Evolutionary conservation across 1,140 invertebrate species (phyloP).

Genomic region (Anastatus disparis): DNA sequence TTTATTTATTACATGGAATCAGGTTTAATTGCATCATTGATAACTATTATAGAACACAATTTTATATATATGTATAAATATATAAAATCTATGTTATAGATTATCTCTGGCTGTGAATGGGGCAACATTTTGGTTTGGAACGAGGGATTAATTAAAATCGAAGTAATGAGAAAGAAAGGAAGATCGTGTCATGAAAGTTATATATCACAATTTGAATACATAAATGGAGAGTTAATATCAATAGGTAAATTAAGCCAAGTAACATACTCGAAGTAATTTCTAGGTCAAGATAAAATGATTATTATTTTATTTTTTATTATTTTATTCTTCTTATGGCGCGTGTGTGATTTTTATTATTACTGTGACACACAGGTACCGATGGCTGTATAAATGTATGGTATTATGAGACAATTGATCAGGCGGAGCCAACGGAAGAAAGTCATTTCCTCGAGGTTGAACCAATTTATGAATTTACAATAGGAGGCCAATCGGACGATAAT

Average conservation of each 20-base stretch:
- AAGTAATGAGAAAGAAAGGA: constrained; percentile 76
- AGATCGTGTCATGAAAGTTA: constrained; percentile 79
- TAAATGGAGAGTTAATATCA: constrained; percentile 72
- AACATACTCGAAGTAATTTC: too few relatives aligned
- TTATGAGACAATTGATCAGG: constrained; percentile 86
- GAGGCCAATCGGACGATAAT: constrained; percentile 50
- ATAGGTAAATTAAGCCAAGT: constrained; percentile 65
- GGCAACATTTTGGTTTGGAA: constrained; percentile 92
- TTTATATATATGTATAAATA: too few relatives aligned
- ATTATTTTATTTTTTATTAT: too few relatives aligned
- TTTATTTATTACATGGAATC: too few relatives aligned
- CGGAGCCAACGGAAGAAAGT: constrained; percentile 81
- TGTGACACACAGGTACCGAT: constrained; percentile 75
- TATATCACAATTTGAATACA: constrained; percentile 79
- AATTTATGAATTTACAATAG: constrained; percentile 78
- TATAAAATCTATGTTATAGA: too few relatives aligned
- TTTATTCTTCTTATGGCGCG: too few relatives aligned
- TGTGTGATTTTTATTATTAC: too few relatives aligned
- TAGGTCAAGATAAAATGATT: too few relatives aligned
- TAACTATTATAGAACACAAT: too few relatives aligned
- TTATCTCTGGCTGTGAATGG: constrained; percentile 87
- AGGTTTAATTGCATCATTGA: too few relatives aligned
- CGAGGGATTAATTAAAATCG: constrained; percentile 84
- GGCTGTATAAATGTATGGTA: constrained; percentile 88
- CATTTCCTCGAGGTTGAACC: constrained; percentile 85